Percentiles rank a stretch among this genome's conserved stretches.
phyloP scores from a whole-genome alignment of 2,888 invertebrate species.

The Ochropacha duplaris region DNA sequence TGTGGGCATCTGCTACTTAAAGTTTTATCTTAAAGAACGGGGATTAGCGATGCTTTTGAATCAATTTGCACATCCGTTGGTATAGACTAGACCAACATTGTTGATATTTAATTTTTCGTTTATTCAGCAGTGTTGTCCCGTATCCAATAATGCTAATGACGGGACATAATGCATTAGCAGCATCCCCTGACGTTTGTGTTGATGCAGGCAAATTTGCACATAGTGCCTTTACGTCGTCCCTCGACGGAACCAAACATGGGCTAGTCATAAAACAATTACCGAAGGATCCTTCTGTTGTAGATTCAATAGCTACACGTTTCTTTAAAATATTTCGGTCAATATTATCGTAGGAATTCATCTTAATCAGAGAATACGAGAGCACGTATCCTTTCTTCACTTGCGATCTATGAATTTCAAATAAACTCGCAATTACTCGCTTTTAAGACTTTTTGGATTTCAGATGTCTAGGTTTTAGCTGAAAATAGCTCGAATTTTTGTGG shows the following conservation, averaged over 20 bases:
- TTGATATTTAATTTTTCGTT: background rate
- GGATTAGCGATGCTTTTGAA: background rate
- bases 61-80: background rate
- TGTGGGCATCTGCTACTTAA: background rate
- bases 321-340: background rate
- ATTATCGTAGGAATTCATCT: too few relatives aligned
- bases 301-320: background rate
- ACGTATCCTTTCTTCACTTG: background rate
- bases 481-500: background rate
- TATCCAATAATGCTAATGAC: conserved; percentile 1
- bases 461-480: background rate
- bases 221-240: background rate
- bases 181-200: conserved; percentile 1
- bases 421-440: background rate
- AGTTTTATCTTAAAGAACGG: too few relatives aligned
- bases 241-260: background rate
- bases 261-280: background rate
- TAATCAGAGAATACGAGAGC: too few relatives aligned
- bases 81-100: background rate
- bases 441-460: background rate
- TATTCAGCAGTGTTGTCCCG: background rate
- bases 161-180: background rate
- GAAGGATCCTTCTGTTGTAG: background rate
- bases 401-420: background rate
- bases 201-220: conserved; percentile 1